Percentiles rank a stretch among this genome's conserved stretches.
These are phyloP conservation scores for Argopecten irradians DNA, from an alignment of 1,140 invertebrate species.

Conservation along the genomic window DNA sequence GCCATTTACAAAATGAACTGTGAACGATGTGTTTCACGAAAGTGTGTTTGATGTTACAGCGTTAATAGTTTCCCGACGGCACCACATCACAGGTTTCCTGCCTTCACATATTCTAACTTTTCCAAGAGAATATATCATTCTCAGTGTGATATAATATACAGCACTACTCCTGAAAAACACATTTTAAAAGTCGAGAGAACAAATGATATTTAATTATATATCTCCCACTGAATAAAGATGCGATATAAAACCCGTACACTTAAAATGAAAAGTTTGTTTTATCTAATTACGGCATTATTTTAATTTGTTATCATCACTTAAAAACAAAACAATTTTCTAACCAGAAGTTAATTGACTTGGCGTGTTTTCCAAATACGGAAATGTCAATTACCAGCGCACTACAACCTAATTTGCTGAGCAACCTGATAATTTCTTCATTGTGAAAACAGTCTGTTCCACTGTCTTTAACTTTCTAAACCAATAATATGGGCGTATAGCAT, in stretches of 20 bases:
- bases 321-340: conserved; percentile 12
- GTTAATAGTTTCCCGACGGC: too few relatives aligned
- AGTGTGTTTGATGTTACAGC: too few relatives aligned
- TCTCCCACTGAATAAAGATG: background rate
- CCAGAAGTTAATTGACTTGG: background rate
- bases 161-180: background rate
- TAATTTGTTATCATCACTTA: background rate
- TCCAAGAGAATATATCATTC: too few relatives aligned
- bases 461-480: background rate
- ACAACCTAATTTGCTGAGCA: background rate
- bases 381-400: background rate
- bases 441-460: background rate
- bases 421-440: background rate
- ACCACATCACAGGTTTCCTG: too few relatives aligned
- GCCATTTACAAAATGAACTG: too few relatives aligned
- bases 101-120: too few relatives aligned
- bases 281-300: background rate
- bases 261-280: background rate
- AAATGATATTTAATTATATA: background rate
- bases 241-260: background rate
- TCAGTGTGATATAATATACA: background rate
- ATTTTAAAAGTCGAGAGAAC: background rate
- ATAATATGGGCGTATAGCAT: background rate
- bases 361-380: conserved; percentile 21
- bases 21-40: too few relatives aligned